Evolutionary conservation across 2,113 vertebrate species (phyloP).

Genomic region (Apodemus sylvaticus): DNA sequence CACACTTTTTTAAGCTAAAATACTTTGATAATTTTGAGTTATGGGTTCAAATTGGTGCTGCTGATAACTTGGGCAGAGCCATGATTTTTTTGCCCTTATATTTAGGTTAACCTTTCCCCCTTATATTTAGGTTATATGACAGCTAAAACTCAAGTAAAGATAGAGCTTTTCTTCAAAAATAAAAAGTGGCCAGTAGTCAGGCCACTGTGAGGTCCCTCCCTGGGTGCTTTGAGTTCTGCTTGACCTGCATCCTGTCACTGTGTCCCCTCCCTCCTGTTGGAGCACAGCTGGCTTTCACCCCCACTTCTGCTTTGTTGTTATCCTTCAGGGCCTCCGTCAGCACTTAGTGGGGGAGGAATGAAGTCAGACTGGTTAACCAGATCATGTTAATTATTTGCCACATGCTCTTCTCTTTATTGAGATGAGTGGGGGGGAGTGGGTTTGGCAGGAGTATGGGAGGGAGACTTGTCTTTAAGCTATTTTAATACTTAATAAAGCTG

Average conservation of each 20-base stretch:
- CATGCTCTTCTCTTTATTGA: neutral
- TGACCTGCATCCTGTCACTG: rapidly evolving
- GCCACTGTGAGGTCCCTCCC: neutral
- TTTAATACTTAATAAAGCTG: neutral
- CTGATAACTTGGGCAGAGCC: neutral
- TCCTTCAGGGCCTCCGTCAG: neutral
- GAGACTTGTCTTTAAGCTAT: neutral
- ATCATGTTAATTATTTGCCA: neutral
- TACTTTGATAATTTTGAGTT: conserved; percentile 18
- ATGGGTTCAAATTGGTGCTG: neutral
- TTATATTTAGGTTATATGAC: neutral
- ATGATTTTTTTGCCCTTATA: neutral
- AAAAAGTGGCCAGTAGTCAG: neutral
- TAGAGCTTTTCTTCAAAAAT: neutral
- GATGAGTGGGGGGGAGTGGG: neutral
- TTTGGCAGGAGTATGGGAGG: neutral
- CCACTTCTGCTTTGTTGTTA: neutral
- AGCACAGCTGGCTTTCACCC: neutral
- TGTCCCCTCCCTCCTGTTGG: rapidly evolving
- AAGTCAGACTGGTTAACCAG: neutral
- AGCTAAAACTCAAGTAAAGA: neutral
- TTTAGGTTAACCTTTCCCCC: neutral
- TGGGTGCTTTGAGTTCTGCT: rapidly evolving
- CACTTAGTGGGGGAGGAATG: neutral
- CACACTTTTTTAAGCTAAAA: neutral